Base-by-base conservation (phyloP, 2,797 vertebrate genomes). In the Phoeniculus purpureus region DNA sequence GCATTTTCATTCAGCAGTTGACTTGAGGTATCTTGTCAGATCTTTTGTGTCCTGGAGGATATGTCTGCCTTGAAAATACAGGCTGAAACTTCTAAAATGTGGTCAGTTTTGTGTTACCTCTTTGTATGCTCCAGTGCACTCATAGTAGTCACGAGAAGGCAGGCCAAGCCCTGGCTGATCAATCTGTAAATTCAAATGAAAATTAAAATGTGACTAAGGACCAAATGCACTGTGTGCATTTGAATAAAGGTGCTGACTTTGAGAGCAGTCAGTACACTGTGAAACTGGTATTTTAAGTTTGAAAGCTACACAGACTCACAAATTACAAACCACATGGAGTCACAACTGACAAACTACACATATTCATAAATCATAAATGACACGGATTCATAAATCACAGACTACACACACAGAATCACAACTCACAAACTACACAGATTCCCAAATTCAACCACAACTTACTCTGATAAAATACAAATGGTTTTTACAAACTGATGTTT, bases 161-260 rank as follows among this genome's bases (percentile, higher is more conserved):
- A 99, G 98, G 85, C 98, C 99, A 31, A 99, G 98, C 62, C 97
- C 98, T 43, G 98, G 98, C 85, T 99, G 99, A 89, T 99, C 99
- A 85, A 99, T 98, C 99, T 99, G 85, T 20, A 73, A 94, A 95
- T 40, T 25, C 43, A 85, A 68, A 77, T 12, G 48, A 66, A 72
- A 88, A 21, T 6, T 4, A 12, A 15, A 31, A 32, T 11, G 26
- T 17, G 62, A 25, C 29, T 17, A 15, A 37, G 68, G 55, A 66
- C 5, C 60, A 55, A 37, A 27, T 6, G 16, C 48, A 22, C 48
- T 21, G 19, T 48, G 45, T 16, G 31, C 76, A 66, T n/a, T 37
- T 37, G 21, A 79, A 29, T 45, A 40, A 20, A 66, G 67, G 7
- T 19, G 17, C 7, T 79, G 27, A 31, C 64, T 11, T 17, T 54